These are phyloP conservation scores for Trichogramma evanescens DNA, from an alignment of 2,888 invertebrate genomes.

Conservation along the genomic window DNA sequence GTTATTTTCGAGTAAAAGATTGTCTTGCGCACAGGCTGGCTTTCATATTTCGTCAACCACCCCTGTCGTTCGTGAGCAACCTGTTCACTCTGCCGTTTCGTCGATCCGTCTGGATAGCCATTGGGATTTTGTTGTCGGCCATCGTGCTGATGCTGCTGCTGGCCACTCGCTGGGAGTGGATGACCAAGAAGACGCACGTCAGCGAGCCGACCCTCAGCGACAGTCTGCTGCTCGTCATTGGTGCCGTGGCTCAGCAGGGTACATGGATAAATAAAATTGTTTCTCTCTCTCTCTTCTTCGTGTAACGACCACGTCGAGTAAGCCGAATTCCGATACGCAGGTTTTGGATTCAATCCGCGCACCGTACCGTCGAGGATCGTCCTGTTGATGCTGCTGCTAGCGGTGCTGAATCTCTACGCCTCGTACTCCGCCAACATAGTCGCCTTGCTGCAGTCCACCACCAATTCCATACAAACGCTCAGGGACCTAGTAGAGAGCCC, in stretches of 20 bases:
- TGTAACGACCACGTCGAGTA: neutral
- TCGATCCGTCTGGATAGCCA: conserved; percentile 58
- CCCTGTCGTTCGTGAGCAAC: conserved; percentile 65
- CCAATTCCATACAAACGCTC: conserved; percentile 59
- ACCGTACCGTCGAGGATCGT: conserved; percentile 52
- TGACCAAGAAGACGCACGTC: neutral
- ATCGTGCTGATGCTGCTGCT: conserved; percentile 10
- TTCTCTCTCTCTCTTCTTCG: too few species aligned
- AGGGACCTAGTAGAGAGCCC: conserved; percentile 61
- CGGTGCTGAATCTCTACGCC: conserved; percentile 65
- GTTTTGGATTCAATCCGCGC: conserved; percentile 15
- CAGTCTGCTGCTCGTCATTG: conserved; percentile 53
- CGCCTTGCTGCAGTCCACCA: conserved; percentile 65
- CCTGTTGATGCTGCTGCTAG: conserved; percentile 57
- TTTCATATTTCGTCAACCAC: conserved; percentile 67
- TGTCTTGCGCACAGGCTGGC: conserved; percentile 45
- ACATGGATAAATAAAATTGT: neutral
- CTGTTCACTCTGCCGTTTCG: conserved; percentile 65
- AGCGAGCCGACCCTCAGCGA: conserved; percentile 48
- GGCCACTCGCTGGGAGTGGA: conserved; percentile 14
- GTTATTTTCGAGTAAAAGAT: too few species aligned
- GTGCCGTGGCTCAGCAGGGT: conserved; percentile 62
- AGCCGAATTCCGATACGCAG: neutral
- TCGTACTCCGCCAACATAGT: conserved; percentile 74
- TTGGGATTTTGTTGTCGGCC: conserved; percentile 23